Evolutionary conservation across 2,113 vertebrate genomes (phyloP).

Genomic region (Trematocara variabile): DNA sequence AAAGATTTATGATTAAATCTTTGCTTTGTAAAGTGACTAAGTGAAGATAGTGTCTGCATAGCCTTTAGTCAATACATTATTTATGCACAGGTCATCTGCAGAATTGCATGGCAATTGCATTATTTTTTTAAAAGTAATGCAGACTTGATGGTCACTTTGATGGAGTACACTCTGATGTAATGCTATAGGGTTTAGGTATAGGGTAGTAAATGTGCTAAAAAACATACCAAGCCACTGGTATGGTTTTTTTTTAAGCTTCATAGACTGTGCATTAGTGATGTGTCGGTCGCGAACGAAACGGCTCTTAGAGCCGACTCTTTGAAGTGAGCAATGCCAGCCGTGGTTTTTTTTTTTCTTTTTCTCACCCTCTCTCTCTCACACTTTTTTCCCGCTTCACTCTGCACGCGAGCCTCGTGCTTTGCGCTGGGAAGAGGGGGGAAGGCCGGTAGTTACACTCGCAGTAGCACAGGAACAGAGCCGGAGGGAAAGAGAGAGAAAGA

Average conservation of each 20-base stretch:
- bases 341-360: too few species aligned
- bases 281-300: too few species aligned
- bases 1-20: not conserved
- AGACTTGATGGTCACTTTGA: not conserved
- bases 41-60: not conserved
- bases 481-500: too few species aligned
- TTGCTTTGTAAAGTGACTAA: not conserved
- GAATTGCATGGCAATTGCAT: not conserved
- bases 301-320: too few species aligned
- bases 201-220: not conserved
- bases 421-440: too few species aligned
- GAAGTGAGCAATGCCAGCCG: too few species aligned
- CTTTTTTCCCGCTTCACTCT: rapidly evolving
- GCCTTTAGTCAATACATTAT: not conserved
- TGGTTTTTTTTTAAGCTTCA: not conserved
- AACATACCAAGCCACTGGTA: not conserved
- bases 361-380: too few species aligned
- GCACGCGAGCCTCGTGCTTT: too few species aligned
- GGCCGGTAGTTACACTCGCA: too few species aligned
- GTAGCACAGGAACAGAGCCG: too few species aligned
- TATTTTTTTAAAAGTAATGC: not conserved
- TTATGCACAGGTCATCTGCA: not conserved
- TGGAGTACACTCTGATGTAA: not conserved
- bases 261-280: not conserved
- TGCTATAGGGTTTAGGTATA: not conserved